Evolutionary conservation across 1,140 invertebrate genomes (phyloP).

Genomic region (Papilio glaucus): DNA sequence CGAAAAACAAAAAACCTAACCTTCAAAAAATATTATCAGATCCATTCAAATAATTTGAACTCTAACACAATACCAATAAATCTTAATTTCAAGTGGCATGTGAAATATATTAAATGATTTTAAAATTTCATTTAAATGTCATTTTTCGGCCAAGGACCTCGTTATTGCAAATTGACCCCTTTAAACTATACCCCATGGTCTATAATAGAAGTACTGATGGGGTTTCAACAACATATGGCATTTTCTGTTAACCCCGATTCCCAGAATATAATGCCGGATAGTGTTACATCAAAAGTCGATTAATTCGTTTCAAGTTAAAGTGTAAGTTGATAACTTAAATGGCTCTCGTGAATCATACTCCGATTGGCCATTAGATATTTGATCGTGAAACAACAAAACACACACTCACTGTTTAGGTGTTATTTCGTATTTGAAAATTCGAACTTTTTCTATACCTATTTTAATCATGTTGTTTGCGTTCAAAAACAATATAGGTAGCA

Average conservation of each 20-base stretch:
- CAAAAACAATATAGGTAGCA: too few relatives aligned
- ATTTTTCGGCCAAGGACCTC: not conserved
- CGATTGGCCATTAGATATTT: not conserved
- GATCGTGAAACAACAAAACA: too few relatives aligned
- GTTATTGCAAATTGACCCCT: not conserved
- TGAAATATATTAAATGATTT: not conserved
- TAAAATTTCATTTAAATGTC: not conserved
- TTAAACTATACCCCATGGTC: not conserved
- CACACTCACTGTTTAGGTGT: too few relatives aligned
- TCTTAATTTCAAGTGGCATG: not conserved
- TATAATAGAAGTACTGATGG: not conserved
- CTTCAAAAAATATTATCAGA: not conserved
- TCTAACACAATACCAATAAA: not conserved
- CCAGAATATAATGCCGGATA: not conserved
- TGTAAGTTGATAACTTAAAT: slow-evolving; percentile 13
- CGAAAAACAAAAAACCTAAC: not conserved
- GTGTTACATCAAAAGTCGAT: not conserved
- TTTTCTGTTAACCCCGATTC: not conserved
- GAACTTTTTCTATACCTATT: too few relatives aligned
- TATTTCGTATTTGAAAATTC: too few relatives aligned
- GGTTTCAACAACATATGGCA: slow-evolving; percentile 6
- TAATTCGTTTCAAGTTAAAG: not conserved
- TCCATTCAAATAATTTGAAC: not conserved
- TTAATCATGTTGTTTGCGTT: too few relatives aligned
- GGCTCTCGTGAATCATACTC: not conserved